These are phyloP conservation scores for Neoascia interrupta DNA, from an alignment of 2,888 invertebrate genomes.

Conservation along the genomic window DNA sequence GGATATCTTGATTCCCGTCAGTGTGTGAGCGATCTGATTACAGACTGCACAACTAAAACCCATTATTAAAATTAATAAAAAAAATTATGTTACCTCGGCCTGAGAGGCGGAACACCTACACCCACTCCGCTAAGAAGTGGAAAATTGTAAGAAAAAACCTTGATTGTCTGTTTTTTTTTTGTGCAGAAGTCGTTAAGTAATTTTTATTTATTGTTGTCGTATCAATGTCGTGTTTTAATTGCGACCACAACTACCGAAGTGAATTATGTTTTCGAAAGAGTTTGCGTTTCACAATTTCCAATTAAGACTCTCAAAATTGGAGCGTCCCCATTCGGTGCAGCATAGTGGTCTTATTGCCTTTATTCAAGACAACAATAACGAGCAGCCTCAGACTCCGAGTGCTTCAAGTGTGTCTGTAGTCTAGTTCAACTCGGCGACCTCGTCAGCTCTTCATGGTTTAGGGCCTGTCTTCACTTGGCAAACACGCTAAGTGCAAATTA, in stretches of 20 bases:
- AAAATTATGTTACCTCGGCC: background rate
- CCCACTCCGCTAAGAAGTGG: conserved; percentile 1
- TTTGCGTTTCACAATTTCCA: conserved; percentile 38
- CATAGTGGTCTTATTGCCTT: conserved; percentile 12
- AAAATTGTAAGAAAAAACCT: conserved; percentile 28
- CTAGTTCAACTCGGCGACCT: conserved; percentile 35
- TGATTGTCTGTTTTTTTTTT: too few species aligned
- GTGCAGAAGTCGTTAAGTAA: conserved; percentile 7
- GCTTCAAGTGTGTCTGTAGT: conserved; percentile 44
- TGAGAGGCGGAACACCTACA: background rate
- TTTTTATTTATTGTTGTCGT: conserved; percentile 16
- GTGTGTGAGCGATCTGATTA: conserved; percentile 8
- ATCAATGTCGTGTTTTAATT: conserved; percentile 43
- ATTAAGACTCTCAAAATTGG: conserved; percentile 48
- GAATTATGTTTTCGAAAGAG: conserved; percentile 46
- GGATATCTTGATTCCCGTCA: too few species aligned
- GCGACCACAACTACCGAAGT: too few species aligned
- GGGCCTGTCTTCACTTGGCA: conserved; percentile 40
- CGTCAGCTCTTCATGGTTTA: conserved; percentile 27
- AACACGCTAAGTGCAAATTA: conserved; percentile 55
- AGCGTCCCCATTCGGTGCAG: conserved; percentile 34
- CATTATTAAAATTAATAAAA: conserved; percentile 31
- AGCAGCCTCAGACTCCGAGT: too few species aligned
- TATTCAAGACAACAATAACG: conserved; percentile 18
- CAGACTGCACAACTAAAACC: background rate